Percentiles rank a stretch among this genome's conserved stretches.
Conservation (phyloP, 2,888 invertebrate genomes). For the Oscheius onirici region DNA sequence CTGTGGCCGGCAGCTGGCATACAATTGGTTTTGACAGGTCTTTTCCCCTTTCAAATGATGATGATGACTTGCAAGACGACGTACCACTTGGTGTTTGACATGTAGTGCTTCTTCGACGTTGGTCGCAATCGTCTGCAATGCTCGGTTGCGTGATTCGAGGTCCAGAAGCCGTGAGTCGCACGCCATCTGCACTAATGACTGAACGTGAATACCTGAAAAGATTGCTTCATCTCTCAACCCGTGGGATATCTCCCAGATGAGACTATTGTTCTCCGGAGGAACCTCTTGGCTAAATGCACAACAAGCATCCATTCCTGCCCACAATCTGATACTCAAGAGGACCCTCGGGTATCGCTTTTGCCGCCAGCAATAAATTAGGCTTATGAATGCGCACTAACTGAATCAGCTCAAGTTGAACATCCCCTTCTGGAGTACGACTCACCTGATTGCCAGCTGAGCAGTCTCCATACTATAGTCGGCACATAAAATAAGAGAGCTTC, state of each 20-base stretch:
- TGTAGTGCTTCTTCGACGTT: slow-evolving; percentile 71
- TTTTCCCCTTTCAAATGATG: neutral
- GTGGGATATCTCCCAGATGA: neutral
- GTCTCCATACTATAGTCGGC: slow-evolving; percentile 71
- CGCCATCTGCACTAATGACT: slow-evolving; percentile 72
- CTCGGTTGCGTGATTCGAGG: slow-evolving; percentile 67
- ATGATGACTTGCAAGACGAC: slow-evolving; percentile 16
- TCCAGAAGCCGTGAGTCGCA: slow-evolving; percentile 71
- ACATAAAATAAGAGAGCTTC: slow-evolving; percentile 71
- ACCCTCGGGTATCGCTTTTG: slow-evolving; percentile 26
- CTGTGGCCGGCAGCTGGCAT: slow-evolving; percentile 6
- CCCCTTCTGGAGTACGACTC: neutral
- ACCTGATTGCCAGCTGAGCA: slow-evolving; percentile 72
- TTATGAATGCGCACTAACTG: slow-evolving; percentile 16
- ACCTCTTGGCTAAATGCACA: neutral
- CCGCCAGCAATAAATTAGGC: slow-evolving; percentile 19
- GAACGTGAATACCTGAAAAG: slow-evolving; percentile 71
- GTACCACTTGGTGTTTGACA: slow-evolving; percentile 70
- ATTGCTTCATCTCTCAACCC: neutral
- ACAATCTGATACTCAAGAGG: slow-evolving; percentile 13
- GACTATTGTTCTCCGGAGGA: neutral
- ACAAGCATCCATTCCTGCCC: neutral
- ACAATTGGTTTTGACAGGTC: neutral
- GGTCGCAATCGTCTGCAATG: slow-evolving; percentile 70
- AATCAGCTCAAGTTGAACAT: neutral